Evolutionary conservation across 2,113 vertebrate genomes (phyloP).

Genomic region (Dromas ardeola): DNA sequence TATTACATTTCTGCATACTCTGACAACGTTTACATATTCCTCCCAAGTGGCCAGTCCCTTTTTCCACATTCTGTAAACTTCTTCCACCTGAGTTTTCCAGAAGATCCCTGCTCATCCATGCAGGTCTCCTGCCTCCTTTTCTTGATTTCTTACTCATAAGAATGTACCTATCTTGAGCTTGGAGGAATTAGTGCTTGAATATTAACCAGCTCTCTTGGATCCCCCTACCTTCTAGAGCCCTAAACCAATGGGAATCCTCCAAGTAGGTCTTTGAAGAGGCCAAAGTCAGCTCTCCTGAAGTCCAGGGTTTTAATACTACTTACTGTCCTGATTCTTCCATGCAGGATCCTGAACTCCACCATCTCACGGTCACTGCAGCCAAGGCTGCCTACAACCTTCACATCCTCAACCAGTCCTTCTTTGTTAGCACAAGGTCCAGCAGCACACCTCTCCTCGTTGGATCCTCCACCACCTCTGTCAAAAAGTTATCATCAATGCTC

Average conservation of each 20-base stretch:
- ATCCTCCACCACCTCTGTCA: not conserved
- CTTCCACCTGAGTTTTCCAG: not conserved
- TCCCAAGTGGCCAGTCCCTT: not conserved
- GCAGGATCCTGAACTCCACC: not conserved
- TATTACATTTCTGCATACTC: not conserved
- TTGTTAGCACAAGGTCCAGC: not conserved
- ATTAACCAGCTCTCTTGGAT: not conserved
- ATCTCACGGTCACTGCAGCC: not conserved
- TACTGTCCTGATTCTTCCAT: not conserved
- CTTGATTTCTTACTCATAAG: not conserved
- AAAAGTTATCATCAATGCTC: not conserved
- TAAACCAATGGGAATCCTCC: not conserved
- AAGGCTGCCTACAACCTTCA: not conserved
- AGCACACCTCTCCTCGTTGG: not conserved
- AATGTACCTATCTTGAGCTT: not conserved
- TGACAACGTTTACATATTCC: not conserved
- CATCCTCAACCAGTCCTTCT: not conserved
- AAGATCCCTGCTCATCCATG: not conserved
- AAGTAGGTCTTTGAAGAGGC: not conserved
- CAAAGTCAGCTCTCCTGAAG: not conserved
- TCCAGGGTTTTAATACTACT: not conserved
- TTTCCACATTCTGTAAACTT: not conserved
- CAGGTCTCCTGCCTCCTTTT: not conserved
- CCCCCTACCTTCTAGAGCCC: not conserved
- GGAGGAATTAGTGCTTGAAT: not conserved